Evolutionary conservation across 2,113 vertebrate genomes (phyloP), one percentile per base, ranked within the genome.

Genomic region (Chitala chitala): DNA sequence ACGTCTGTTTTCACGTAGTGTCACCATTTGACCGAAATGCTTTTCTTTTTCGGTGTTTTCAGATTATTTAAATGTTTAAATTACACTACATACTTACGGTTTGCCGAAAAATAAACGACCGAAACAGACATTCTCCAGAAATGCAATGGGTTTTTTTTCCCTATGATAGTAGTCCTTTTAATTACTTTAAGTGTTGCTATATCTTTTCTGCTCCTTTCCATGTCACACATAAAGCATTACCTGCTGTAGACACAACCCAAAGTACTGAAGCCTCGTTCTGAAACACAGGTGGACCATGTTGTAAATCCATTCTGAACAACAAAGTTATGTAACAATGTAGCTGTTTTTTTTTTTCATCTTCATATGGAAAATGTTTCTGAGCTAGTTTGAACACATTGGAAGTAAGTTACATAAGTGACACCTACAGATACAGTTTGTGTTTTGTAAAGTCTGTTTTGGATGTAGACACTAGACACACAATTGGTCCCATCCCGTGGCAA

Each of bases 61-160:
- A 5, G 8, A 17, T 75, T 69, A 69, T 68, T 48, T 75, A 40
- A 51, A 69, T 33, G 42, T 24, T 33, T 26, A 24, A 5, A 15
- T 69, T 54, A n/a, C n/a, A n/a, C n/a, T n/a, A n/a, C n/a, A n/a
- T 33, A 54, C n/a, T 46, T 55, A 46, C 17, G 3, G 24, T 15
- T 59, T 59, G 71, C 53, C 71, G 24, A 56, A 51, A 48, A 75
- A 46, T 8, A 48, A n/a, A 17, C n/a, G 5, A 22, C 56, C 69
- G 38, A 59, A 69, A 58, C 38, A 56, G 53, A 69, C 24, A 69
- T 46, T 33, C 53, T 44, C 50, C 73, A 75, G 53, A 69, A 59
- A 69, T 36, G 51, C 36, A 33, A 40, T 50, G 29, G 36, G 64
- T 10, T 15, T 22, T 29, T 58, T 56, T 56, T 42, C n/a, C n/a